These are phyloP conservation scores for Leptinotarsa undecemlineata DNA, from an alignment of 1,140 invertebrate genomes.

Conservation along the genomic window DNA sequence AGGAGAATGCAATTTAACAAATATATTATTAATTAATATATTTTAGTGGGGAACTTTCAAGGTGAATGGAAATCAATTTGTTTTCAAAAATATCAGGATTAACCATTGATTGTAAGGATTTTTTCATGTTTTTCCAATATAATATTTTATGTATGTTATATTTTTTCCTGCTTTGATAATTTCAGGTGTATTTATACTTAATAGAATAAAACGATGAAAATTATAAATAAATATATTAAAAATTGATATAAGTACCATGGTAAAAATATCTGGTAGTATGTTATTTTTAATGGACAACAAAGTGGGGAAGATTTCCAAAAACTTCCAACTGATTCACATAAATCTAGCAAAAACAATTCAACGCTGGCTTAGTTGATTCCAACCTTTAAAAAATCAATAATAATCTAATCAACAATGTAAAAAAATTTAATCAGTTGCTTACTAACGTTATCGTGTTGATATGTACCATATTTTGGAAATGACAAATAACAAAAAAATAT, in stretches of 20 bases:
- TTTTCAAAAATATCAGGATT: too few species aligned
- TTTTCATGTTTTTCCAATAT: too few species aligned
- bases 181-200: too few species aligned
- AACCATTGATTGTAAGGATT: too few species aligned
- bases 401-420: neutral
- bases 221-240: conserved; percentile 2
- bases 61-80: too few species aligned
- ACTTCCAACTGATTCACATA: neutral
- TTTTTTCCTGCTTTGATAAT: too few species aligned
- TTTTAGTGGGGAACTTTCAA: too few species aligned
- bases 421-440: neutral
- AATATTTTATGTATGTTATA: too few species aligned
- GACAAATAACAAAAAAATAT: neutral
- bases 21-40: too few species aligned
- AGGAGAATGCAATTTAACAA: too few species aligned
- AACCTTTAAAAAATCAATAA: neutral
- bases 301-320: conserved; percentile 8
- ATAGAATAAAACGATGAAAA: neutral
- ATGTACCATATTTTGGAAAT: neutral
- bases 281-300: neutral
- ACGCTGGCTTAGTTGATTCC: neutral
- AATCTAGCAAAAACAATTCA: neutral
- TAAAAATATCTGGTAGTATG: neutral
- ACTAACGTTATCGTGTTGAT: neutral
- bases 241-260: neutral